Conservation (phyloP, 1,140 invertebrate species). For the Bombus consobrinus region DNA sequence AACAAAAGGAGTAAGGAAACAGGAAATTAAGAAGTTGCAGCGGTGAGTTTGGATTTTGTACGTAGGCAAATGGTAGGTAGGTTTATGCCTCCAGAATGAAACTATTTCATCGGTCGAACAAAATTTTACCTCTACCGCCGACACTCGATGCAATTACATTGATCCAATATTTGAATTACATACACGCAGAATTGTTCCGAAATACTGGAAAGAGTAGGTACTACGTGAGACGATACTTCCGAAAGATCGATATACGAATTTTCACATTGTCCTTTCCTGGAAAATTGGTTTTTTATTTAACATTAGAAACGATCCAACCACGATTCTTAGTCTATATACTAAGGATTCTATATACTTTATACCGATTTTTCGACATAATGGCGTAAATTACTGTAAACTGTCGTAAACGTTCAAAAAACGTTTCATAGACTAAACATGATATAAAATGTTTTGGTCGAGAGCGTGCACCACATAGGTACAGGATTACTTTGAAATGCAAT, state of each 20-base stretch:
- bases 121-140: background rate
- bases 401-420: background rate
- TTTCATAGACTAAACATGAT: background rate
- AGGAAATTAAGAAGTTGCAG: background rate
- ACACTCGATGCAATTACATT: constrained; percentile 13
- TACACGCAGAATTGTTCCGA: background rate
- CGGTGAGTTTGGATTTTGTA: background rate
- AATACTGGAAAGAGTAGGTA: background rate
- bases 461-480: background rate
- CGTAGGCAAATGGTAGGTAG: background rate
- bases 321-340: background rate
- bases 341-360: background rate
- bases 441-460: background rate
- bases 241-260: background rate
- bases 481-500: background rate
- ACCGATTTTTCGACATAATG: background rate
- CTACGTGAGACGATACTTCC: background rate
- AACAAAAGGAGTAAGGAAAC: background rate
- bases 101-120: background rate
- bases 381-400: background rate
- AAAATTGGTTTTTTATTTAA: background rate
- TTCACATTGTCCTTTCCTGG: too few relatives aligned
- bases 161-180: constrained; percentile 12
- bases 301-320: background rate
- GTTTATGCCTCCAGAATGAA: background rate